Base-by-base conservation (phyloP, 2,888 invertebrate genomes). In the Drosophila merina region DNA sequence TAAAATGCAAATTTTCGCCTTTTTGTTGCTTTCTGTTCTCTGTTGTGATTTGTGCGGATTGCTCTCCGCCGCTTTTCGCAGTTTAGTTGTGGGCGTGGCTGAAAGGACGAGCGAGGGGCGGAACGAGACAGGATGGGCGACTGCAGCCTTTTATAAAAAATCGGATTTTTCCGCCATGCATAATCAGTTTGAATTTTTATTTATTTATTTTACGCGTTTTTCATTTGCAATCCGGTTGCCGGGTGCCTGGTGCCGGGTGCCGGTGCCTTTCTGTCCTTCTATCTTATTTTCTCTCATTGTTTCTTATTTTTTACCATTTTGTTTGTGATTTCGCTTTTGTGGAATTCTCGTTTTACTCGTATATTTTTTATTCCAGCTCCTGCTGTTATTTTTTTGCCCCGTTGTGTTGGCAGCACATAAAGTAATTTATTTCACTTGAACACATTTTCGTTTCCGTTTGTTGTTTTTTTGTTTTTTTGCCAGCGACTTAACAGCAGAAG, bases 341-440 rank as follows among this genome's bases (percentile, higher is more conserved):
- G 58, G 74, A 54, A 55, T 57, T 69, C 50, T 6, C 47, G 36
- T 73, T 69, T 74, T 60, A 38, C 55, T 45, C 59, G 44, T 44
- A 31, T 66, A 57, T 44, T 66, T 68, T 38, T 14, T 42, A 14
- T 56, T 62, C 59, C 33, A 45, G 36, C 36, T 79, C 75, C 30
- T 40, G 12, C 31, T 36, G 20, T 3, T 7, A 56, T 57, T 54
- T 57, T 40, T 56, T 33, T 54, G 12, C 47, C 38, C 40, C n/a
- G 47, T 14, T 49, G 47, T 57, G 74, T 72, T 75, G 67, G 50
- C 72, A 72, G 57, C 64, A 67, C 57, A 72, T 72, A 78, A 77
- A 80, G 81, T 88, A 83, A 85, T 88, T 85, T 88, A 88, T 85
- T 85, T 87, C 86, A 74, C 88, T 87, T 86, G 86, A 85, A 83